Base-by-base conservation (phyloP, 2,797 vertebrate genomes). In the Danionella dracula region DNA sequence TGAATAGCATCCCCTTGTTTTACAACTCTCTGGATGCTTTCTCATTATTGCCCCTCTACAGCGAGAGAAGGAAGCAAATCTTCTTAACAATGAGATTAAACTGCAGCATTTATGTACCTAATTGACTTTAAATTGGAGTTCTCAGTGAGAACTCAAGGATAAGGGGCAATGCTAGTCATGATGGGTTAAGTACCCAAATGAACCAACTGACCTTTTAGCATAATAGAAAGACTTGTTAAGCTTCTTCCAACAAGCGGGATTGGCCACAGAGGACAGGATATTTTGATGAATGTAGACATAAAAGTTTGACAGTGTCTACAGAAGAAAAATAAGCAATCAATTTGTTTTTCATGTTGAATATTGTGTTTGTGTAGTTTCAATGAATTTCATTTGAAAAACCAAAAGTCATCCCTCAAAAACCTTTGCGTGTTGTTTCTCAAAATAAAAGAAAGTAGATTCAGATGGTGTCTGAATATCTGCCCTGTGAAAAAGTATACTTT, bases 81-180 rank as follows among this genome's bases (percentile, higher is more conserved):
- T 49, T 59, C 68, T 49, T 54, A 74, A 77, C 72, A 77, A 77
- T 74, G 71, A 58, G 60, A 72, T 72, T 69, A 72, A 74, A 77
- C 68, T 58, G 68, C 62, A 71, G 68, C 71, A 74, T 76, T 74
- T 71, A 66, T 71, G 71, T 71, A 76, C 68, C 71, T 74, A 76
- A 76, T 74, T 76, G 68, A 76, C 65, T 77, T 74, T 66, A 77
- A 77, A 77, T 72, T 63, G 68, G 46, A 49, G 15, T 21, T 48
- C 75, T 63, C 56, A 27, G 35, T 58, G 61, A 64, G 55, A 68
- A 56, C 50, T 65, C 56, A 60, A 49, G 61, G 69, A 62, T 59
- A 58, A 41, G 17, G 13, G 51, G 59, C 68, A 71, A 71, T 71
- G 67, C 59, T 32, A 23, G 68, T 76, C 56, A 62, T 69, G 57